Percentiles rank a stretch among this genome's conserved stretches.
These are phyloP conservation scores for Ormyrus pomaceus DNA, from an alignment of 2,888 invertebrate species.

Conservation along the genomic window DNA sequence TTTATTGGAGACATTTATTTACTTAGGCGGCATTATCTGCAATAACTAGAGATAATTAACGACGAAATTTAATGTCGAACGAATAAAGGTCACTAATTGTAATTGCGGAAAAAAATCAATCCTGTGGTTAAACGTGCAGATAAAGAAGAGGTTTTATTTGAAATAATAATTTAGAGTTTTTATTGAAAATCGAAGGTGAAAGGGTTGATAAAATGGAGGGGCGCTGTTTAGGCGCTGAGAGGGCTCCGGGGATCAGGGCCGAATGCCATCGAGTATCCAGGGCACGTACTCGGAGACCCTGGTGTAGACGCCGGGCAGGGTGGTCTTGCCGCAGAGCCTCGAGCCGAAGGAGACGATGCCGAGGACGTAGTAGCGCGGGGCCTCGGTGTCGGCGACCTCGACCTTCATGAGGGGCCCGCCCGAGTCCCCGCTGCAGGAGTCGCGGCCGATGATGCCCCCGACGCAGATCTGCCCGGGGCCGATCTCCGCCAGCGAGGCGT, in stretches of 20 bases:
- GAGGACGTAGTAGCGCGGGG: slow-evolving; percentile 78
- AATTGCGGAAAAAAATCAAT: too few relatives aligned
- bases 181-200: too few relatives aligned
- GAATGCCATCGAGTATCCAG: slow-evolving; percentile 80
- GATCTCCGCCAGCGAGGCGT: slow-evolving; percentile 5
- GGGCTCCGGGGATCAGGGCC: slow-evolving; percentile 58
- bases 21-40: too few relatives aligned
- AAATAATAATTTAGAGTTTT: too few relatives aligned
- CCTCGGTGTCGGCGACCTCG: slow-evolving; percentile 74
- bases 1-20: too few relatives aligned
- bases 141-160: too few relatives aligned
- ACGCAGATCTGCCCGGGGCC: slow-evolving; percentile 77
- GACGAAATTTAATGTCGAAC: too few relatives aligned
- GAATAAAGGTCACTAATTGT: too few relatives aligned
- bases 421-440: slow-evolving; percentile 81
- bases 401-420: slow-evolving; percentile 78
- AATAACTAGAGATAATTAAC: too few relatives aligned
- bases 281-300: slow-evolving; percentile 80
- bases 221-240: too few relatives aligned
- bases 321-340: slow-evolving; percentile 77
- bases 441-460: slow-evolving; percentile 78
- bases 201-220: too few relatives aligned
- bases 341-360: slow-evolving; percentile 83
- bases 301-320: slow-evolving; percentile 85
- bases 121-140: too few relatives aligned